Percentiles rank a stretch among this genome's conserved stretches.
These are phyloP conservation scores for Protaetia brevitarsis DNA, from an alignment of 1,140 invertebrate genomes.

Conservation along the genomic window DNA sequence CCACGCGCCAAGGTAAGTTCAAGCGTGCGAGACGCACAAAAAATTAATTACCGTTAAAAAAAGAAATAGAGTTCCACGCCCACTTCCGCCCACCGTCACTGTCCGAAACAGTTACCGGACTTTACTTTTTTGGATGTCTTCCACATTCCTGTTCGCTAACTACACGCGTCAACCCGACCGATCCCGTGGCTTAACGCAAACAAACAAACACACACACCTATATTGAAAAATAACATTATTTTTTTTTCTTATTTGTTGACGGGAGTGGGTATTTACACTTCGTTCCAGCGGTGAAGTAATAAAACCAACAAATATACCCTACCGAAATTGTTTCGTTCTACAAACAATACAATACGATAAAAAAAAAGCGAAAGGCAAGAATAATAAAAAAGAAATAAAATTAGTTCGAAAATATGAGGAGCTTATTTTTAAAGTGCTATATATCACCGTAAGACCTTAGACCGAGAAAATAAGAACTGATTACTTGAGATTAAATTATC, in stretches of 20 bases:
- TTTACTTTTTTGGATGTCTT: slow-evolving; percentile 18
- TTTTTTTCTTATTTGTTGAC: no score
- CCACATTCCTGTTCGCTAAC: slow-evolving; percentile 4
- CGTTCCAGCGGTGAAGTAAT: neutral
- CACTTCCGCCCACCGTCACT: neutral
- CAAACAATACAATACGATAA: no score
- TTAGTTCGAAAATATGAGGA: no score
- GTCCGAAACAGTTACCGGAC: slow-evolving; percentile 3
- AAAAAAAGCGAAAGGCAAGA: no score
- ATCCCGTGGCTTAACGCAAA: neutral
- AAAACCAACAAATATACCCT: neutral
- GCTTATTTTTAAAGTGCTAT: no score
- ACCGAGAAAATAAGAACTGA: no score
- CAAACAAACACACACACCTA: slow-evolving; percentile 16
- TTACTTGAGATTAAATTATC: no score
- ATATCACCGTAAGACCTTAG: no score
- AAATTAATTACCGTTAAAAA: neutral
- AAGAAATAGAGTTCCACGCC: neutral
- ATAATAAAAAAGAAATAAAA: no score
- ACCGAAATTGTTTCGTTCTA: no score
- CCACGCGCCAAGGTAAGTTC: no score
- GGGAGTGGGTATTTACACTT: neutral
- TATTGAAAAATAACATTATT: slow-evolving; percentile 14
- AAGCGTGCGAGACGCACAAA: neutral
- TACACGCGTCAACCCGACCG: slow-evolving; percentile 7